Evolutionary conservation across 2,888 invertebrate species (phyloP).

Genomic region (Aleiodes alternator): DNA sequence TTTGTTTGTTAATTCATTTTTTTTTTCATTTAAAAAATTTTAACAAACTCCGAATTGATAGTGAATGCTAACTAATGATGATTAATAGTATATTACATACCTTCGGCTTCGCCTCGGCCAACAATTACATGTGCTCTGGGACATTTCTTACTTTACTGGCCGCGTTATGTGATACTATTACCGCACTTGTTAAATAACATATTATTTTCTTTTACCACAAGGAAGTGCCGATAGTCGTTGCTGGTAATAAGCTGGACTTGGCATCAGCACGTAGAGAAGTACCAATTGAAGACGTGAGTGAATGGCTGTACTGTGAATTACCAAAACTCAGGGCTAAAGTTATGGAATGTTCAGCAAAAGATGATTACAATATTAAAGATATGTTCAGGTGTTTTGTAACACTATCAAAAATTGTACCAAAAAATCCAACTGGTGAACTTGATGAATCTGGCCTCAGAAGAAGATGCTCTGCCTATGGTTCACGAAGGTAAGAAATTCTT

Average conservation of each 20-base stretch:
- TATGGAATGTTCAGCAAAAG: slow-evolving; percentile 87
- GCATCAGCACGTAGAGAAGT: slow-evolving; percentile 84
- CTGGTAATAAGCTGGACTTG: slow-evolving; percentile 90
- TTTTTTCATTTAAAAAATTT: not conserved
- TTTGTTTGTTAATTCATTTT: not conserved
- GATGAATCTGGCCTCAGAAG: slow-evolving; percentile 82
- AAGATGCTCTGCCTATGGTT: slow-evolving; percentile 84
- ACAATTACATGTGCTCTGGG: too few species aligned
- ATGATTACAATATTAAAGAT: slow-evolving; percentile 86
- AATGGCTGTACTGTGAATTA: slow-evolving; percentile 87
- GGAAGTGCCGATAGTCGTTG: slow-evolving; percentile 90
- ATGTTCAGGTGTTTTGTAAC: slow-evolving; percentile 88
- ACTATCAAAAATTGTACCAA: slow-evolving; percentile 83
- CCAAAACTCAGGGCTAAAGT: slow-evolving; percentile 86
- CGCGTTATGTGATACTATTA: too few species aligned
- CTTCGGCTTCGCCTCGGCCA: too few species aligned
- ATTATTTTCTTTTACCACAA: too few species aligned
- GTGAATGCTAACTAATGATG: not conserved
- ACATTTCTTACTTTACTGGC: too few species aligned
- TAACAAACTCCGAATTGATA: not conserved
- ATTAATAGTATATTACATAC: too few species aligned
- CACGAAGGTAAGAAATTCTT: slow-evolving; percentile 64
- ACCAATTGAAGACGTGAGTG: slow-evolving; percentile 86
- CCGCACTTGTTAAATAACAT: too few species aligned
- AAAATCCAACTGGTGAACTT: slow-evolving; percentile 75